Percentiles rank a stretch among this genome's conserved stretches.
These are phyloP conservation scores for Entomobrya multifasciata DNA, from an alignment of 2,888 invertebrate species.

Conservation along the genomic window DNA sequence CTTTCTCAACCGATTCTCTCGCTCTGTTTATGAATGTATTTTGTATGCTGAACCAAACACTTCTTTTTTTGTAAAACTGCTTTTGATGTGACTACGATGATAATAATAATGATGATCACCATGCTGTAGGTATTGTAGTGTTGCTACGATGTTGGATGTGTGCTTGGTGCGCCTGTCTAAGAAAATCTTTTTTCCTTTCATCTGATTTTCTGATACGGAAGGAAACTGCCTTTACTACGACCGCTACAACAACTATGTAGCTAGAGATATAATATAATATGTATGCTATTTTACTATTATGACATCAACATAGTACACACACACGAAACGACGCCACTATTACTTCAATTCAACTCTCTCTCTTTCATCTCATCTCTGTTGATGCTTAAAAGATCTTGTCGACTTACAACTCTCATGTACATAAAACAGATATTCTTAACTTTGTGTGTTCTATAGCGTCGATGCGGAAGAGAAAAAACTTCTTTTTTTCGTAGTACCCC, in stretches of 20 bases:
- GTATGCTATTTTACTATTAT: slow-evolving; percentile 13
- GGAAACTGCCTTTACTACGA: not conserved
- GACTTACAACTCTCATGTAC: slow-evolving; percentile 22
- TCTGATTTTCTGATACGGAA: slow-evolving; percentile 49
- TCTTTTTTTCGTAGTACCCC: slow-evolving; percentile 27
- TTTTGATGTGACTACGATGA: slow-evolving; percentile 21
- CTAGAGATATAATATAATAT: too few species aligned
- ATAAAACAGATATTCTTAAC: too few species aligned
- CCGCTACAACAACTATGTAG: not conserved
- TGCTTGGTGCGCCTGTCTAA: slow-evolving; percentile 50
- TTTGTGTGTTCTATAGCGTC: slow-evolving; percentile 59
- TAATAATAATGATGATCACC: slow-evolving; percentile 16
- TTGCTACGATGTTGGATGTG: slow-evolving; percentile 11
- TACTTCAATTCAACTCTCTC: slow-evolving; percentile 5
- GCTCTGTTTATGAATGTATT: too few species aligned
- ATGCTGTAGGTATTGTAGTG: not conserved
- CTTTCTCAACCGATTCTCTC: not conserved
- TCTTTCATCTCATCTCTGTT: slow-evolving; percentile 33
- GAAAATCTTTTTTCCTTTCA: slow-evolving; percentile 28
- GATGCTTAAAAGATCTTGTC: slow-evolving; percentile 48
- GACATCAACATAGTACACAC: slow-evolving; percentile 8
- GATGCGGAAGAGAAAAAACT: slow-evolving; percentile 67
- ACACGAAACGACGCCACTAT: not conserved
- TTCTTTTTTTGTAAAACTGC: not conserved
- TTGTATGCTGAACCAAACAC: too few species aligned